Base-by-base conservation (phyloP, 2,888 invertebrate species). In the Branchipolynoe longqiensis region DNA sequence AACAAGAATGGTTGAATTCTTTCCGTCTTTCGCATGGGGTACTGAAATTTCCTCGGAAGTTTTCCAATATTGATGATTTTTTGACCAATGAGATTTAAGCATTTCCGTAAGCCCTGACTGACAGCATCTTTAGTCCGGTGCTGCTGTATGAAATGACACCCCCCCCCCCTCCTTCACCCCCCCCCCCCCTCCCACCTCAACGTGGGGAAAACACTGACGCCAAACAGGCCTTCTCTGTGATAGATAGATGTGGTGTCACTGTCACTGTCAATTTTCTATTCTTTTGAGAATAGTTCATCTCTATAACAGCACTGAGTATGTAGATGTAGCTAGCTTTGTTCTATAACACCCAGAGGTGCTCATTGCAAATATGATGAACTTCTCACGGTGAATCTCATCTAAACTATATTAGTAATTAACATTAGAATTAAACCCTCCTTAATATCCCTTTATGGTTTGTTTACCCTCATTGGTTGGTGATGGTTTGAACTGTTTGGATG, bases 121-220 rank as follows among this genome's bases (percentile, higher is more conserved):
- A n/a, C n/a, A 18, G 48, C 48, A 48, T 8, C 18, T 48, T 8
- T 48, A 48, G 8, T 18, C 48, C 48, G 48, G 48, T 48, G 18
- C 48, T 48, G 48, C 48, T 48, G 8, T 48, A 48, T 48, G 48
- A 12, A 8, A 48, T 12, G n/a, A n/a, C n/a, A n/a, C n/a, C n/a
- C n/a, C n/a, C n/a, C n/a, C n/a, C n/a, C n/a, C n/a, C n/a, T n/a
- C n/a, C n/a, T n/a, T n/a, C n/a, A n/a, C n/a, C n/a, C n/a, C n/a
- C n/a, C n/a, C n/a, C n/a, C n/a, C n/a, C n/a, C n/a, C n/a, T n/a
- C n/a, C n/a, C n/a, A n/a, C n/a, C n/a, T n/a, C 48, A 12, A 36
- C 69, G 69, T 69, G 69, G 38, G 69, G 69, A 69, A 69, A 69
- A 69, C 69, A 69, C 69, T 69, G 69, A 69, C 69, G 69, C 69